A percentile compares a stretch with the other conserved stretches of the same genome.
These are phyloP conservation scores for Irena cyanogastra DNA, from an alignment of 2,113 vertebrate genomes.

Conservation along the genomic window DNA sequence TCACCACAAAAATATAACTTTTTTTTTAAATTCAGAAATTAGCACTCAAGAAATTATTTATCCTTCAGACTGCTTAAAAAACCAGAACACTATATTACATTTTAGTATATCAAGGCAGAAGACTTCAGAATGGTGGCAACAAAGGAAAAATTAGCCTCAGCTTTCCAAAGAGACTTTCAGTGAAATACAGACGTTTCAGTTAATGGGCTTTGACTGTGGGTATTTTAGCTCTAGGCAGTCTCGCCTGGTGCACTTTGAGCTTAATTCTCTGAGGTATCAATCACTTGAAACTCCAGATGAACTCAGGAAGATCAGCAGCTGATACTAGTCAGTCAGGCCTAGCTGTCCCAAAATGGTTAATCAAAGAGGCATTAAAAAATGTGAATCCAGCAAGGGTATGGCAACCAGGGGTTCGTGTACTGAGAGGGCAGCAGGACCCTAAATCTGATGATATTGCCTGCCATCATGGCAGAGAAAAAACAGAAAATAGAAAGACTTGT, in stretches of 20 bases:
- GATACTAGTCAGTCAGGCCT: not conserved
- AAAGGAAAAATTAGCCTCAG: not conserved
- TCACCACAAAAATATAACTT: not conserved
- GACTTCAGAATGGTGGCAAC: not conserved
- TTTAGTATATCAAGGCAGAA: not conserved
- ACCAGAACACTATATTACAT: not conserved
- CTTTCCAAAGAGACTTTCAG: not conserved
- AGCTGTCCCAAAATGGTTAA: not conserved
- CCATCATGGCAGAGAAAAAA: not conserved
- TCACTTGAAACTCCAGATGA: not conserved
- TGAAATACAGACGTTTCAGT: not conserved
- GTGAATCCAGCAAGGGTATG: not conserved
- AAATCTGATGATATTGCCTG: not conserved
- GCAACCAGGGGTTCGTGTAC: not conserved
- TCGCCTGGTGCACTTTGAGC: not conserved
- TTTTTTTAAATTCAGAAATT: not conserved
- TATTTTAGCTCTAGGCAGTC: not conserved
- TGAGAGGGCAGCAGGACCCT: not conserved
- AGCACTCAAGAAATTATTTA: not conserved
- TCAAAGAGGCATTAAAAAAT: not conserved
- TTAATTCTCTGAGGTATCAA: constrained; percentile 4
- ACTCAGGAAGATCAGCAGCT: not conserved
- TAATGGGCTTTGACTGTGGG: not conserved
- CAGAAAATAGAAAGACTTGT: not conserved
- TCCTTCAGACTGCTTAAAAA: not conserved